phyloP scores from a whole-genome alignment of 1,140 invertebrate species.

The Chironomus tepperi region DNA sequence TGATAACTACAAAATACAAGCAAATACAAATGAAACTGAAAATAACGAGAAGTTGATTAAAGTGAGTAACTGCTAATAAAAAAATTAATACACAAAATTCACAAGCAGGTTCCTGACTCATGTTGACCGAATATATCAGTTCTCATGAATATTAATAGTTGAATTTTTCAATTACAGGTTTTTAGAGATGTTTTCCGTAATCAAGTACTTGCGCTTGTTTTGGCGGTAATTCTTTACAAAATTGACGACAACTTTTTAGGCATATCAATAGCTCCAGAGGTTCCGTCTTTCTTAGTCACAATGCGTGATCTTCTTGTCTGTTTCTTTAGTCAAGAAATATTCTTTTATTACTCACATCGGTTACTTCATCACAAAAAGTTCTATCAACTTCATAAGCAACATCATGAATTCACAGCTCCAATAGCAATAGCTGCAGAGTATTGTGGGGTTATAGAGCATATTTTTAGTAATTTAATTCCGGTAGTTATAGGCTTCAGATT shows the following conservation, averaged over 20 bases:
- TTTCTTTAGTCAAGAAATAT: slow-evolving; percentile 68
- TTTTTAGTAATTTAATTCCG: slow-evolving; percentile 73
- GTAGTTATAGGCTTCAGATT: slow-evolving; percentile 65
- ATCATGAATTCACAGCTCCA: slow-evolving; percentile 76
- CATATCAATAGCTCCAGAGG: slow-evolving; percentile 42
- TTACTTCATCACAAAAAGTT: slow-evolving; percentile 62
- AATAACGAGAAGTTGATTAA: slow-evolving; percentile 46
- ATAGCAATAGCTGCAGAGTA: slow-evolving; percentile 73
- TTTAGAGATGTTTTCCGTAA: slow-evolving; percentile 66
- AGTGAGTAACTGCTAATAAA: neutral
- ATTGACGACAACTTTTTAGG: neutral
- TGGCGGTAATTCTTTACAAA: neutral
- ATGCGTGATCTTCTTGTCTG: slow-evolving; percentile 62
- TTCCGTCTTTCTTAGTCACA: slow-evolving; percentile 71
- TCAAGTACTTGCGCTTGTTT: slow-evolving; percentile 56
- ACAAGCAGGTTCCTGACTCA: too few species aligned
- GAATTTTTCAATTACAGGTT: slow-evolving; percentile 34
- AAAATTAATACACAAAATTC: neutral
- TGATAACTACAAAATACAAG: slow-evolving; percentile 70
- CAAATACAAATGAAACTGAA: slow-evolving; percentile 66
- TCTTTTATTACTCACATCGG: slow-evolving; percentile 82
- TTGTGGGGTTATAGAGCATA: slow-evolving; percentile 78
- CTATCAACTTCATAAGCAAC: slow-evolving; percentile 76
- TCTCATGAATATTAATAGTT: neutral
- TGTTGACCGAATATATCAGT: too few species aligned